Percentiles rank a stretch among this genome's conserved stretches.
These are phyloP conservation scores for Mechanitis mazaeus DNA, from an alignment of 2,888 invertebrate genomes.

Conservation along the genomic window DNA sequence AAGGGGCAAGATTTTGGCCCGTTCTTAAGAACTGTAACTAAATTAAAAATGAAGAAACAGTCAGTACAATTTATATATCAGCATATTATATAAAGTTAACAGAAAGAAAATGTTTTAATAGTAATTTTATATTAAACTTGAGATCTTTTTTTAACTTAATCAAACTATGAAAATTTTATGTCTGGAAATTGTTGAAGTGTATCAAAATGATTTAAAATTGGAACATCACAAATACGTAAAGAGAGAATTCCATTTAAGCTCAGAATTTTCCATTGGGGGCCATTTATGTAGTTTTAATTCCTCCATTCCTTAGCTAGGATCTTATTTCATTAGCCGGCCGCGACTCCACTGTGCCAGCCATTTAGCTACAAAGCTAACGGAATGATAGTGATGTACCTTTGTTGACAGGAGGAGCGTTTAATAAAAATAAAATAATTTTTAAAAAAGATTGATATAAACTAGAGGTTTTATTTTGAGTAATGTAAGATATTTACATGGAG, in stretches of 20 bases:
- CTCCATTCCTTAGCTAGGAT: constrained; percentile 74
- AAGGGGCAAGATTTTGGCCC: no score
- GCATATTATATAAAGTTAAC: no score
- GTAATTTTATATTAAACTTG: no score
- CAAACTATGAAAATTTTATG: neutral
- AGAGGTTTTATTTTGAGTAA: no score
- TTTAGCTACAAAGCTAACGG: constrained; percentile 64
- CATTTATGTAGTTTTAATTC: constrained; percentile 77
- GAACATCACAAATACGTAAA: constrained; percentile 25
- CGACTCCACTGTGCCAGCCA: constrained; percentile 58
- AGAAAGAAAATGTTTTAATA: no score
- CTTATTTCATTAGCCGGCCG: constrained; percentile 74
- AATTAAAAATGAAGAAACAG: no score
- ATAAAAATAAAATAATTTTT: constrained; percentile 2
- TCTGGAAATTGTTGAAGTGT: constrained; percentile 7
- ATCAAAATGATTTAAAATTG: constrained; percentile 17
- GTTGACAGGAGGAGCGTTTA: constrained; percentile 22
- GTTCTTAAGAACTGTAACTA: no score
- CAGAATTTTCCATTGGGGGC: constrained; percentile 57
- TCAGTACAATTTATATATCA: no score
- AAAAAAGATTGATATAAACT: neutral
- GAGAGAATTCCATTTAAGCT: constrained; percentile 39
- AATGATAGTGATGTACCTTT: constrained; percentile 30
- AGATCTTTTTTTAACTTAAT: no score
- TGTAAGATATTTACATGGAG: no score